A percentile compares a stretch with the other conserved stretches of the same genome.
phyloP scores from a whole-genome alignment of 2,113 vertebrate genomes.

The Nerophis ophidion region DNA sequence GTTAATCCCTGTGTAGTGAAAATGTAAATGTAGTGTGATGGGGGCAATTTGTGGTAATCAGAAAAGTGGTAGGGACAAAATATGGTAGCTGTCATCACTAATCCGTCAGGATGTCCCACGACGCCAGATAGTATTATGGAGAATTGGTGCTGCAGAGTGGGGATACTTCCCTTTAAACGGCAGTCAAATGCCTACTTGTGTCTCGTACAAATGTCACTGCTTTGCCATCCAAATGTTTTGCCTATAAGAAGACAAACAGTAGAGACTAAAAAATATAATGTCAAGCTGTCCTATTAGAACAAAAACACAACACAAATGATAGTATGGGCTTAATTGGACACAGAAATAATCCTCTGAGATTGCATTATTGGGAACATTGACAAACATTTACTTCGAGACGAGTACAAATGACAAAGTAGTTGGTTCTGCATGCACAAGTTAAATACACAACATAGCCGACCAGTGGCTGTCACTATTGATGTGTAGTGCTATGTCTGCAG shows the following conservation, averaged over 20 bases:
- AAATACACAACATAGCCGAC: too few species aligned
- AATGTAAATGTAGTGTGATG: background rate
- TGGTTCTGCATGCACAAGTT: too few species aligned
- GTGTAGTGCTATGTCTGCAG: too few species aligned
- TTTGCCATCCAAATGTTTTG: background rate
- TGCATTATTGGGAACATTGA: too few species aligned
- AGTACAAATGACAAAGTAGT: too few species aligned
- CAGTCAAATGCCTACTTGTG: conserved; percentile 13
- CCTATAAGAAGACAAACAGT: too few species aligned
- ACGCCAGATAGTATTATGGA: conserved; percentile 34
- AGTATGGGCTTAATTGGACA: too few species aligned
- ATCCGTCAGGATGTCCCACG: conserved; percentile 40
- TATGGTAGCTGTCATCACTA: conserved; percentile 33
- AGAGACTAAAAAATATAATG: background rate
- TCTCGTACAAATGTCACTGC: conserved; percentile 9
- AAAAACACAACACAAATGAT: too few species aligned
- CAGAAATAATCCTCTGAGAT: too few species aligned
- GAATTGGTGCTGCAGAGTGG: conserved; percentile 23
- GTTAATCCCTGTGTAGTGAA: background rate
- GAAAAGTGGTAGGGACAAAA: background rate
- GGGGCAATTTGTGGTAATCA: background rate
- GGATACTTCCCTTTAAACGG: conserved; percentile 19
- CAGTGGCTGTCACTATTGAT: too few species aligned
- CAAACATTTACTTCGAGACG: too few species aligned
- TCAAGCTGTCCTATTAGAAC: background rate